Evolutionary conservation across 2,797 vertebrate species (phyloP).

Genomic region (Brachymystax lenok): DNA sequence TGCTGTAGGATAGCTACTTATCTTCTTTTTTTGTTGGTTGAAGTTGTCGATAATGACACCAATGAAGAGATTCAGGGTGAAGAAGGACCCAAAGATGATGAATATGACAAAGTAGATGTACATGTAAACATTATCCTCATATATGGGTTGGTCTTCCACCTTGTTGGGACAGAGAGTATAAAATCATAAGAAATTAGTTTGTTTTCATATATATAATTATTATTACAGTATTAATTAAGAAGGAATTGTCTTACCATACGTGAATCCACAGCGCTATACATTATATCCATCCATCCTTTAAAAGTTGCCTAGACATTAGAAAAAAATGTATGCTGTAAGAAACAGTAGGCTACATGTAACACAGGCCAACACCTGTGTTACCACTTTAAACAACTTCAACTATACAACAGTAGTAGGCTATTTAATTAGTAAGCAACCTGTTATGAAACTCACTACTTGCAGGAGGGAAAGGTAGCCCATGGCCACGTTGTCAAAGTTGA

Average conservation of each 20-base stretch:
- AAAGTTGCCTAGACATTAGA: constrained; percentile 69
- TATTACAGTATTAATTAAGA: not conserved
- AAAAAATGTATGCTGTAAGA: not conserved
- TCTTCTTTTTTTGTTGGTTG: constrained; percentile 98
- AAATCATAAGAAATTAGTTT: not conserved
- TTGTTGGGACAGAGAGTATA: constrained; percentile 32
- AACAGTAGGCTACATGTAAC: no score
- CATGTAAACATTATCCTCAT: constrained; percentile 91
- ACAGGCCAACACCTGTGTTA: not conserved
- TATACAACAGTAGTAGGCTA: not conserved
- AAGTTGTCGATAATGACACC: constrained; percentile 98
- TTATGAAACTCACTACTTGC: constrained; percentile 85
- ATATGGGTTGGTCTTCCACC: constrained; percentile 84
- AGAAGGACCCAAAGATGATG: constrained; percentile 96
- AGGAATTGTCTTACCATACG: constrained; percentile 54
- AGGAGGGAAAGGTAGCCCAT: constrained; percentile 92
- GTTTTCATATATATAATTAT: not conserved
- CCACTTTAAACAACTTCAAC: not conserved
- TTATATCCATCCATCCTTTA: constrained; percentile 81
- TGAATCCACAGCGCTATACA: constrained; percentile 77
- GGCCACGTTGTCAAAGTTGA: constrained; percentile 93
- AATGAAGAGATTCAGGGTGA: constrained; percentile 95
- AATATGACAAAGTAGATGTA: constrained; percentile 95
- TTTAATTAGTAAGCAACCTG: not conserved
- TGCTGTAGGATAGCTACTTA: constrained; percentile 70